phyloP scores from a whole-genome alignment of 2,888 invertebrate genomes.

The Ryuthela nishihirai region DNA sequence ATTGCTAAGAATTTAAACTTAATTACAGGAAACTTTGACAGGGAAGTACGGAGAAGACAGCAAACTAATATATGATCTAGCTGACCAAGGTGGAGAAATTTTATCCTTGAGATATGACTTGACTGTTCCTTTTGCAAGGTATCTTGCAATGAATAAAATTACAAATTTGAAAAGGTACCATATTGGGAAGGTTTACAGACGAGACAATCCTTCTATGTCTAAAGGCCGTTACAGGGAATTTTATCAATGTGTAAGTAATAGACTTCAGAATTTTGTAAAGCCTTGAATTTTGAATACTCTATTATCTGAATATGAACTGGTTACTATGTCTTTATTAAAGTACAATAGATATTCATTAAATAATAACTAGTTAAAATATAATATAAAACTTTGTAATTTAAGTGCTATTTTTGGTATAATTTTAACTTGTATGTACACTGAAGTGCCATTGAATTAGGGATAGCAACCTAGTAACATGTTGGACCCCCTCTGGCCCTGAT shows the following conservation, averaged over 20 bases:
- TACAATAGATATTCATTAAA: no score
- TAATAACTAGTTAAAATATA: no score
- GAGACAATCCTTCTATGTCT: constrained; percentile 97
- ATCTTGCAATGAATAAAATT: constrained; percentile 96
- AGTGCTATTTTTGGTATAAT: no score
- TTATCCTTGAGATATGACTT: constrained; percentile 93
- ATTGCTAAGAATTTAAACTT: constrained; percentile 34
- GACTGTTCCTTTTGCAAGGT: constrained; percentile 96
- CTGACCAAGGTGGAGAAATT: constrained; percentile 98
- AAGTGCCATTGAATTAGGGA: no score
- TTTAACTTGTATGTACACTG: no score
- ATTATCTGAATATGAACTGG: no score
- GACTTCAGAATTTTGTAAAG: no score
- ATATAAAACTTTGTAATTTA: no score
- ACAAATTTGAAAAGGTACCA: constrained; percentile 92
- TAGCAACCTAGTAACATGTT: no score
- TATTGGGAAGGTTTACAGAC: constrained; percentile 95
- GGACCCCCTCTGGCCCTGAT: no score
- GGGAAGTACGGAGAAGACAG: constrained; percentile 99
- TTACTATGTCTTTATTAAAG: not conserved
- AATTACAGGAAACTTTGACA: constrained; percentile 81
- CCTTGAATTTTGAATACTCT: no score
- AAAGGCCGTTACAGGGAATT: constrained; percentile 96
- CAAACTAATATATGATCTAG: constrained; percentile 95
- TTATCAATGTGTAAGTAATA: constrained; percentile 92